Percentiles rank a stretch among this genome's conserved stretches.
Evolutionary conservation across 2,113 vertebrate genomes (phyloP).

Genomic region (Lepus americanus): DNA sequence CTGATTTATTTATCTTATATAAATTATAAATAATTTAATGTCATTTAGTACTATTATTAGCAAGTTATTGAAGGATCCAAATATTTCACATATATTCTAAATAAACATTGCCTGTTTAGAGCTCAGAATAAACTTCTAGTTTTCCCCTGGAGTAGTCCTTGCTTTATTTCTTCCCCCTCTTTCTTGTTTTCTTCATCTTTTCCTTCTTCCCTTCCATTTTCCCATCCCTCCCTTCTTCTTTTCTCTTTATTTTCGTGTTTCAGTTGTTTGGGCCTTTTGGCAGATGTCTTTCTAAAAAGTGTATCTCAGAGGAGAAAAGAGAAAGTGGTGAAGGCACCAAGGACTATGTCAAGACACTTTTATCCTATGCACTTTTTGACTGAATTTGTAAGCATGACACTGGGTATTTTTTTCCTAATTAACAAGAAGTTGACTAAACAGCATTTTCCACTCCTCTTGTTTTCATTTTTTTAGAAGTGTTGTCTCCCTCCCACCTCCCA

Average conservation of each 20-base stretch:
- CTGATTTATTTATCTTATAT: conserved; percentile 31
- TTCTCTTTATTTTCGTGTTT: not conserved
- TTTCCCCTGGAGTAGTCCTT: not conserved
- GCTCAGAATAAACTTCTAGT: not conserved
- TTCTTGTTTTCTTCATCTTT: not conserved
- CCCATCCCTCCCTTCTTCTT: not conserved
- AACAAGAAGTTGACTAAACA: not conserved
- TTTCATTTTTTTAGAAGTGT: not conserved
- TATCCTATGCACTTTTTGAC: not conserved
- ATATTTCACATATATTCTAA: conserved; percentile 5
- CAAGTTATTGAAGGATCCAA: not conserved
- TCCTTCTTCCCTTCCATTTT: not conserved
- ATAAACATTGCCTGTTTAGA: not conserved
- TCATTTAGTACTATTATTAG: not conserved
- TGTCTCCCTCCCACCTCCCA: not conserved
- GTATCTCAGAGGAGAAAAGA: not conserved
- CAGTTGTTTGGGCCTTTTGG: not conserved
- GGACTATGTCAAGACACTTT: not conserved
- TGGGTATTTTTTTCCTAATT: not conserved
- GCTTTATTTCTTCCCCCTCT: not conserved
- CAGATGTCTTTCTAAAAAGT: not conserved
- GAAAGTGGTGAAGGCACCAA: not conserved
- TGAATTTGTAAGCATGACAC: not conserved
- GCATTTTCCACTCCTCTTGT: not conserved
- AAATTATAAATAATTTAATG: conserved; percentile 1